Evolutionary conservation across 2,797 vertebrate species (phyloP).

Genomic region (Micromesistius poutassou): DNA sequence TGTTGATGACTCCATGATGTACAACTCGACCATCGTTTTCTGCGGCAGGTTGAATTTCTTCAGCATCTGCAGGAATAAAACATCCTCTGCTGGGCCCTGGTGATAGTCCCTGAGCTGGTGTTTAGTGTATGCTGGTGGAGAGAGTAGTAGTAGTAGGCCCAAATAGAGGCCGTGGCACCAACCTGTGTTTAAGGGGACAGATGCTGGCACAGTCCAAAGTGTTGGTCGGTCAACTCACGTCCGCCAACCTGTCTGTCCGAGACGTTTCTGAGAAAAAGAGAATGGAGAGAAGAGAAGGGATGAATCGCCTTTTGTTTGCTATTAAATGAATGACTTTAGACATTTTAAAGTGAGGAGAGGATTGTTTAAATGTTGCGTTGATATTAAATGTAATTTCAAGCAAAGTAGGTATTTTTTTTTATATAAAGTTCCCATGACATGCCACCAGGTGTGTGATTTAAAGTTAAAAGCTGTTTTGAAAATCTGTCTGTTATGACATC

Average conservation of each 20-base stretch:
- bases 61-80: too few relatives aligned
- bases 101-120: too few relatives aligned
- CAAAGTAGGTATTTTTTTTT: not conserved
- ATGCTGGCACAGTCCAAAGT: slow-evolving; percentile 57
- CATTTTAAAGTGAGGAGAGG: not conserved
- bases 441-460: too few relatives aligned
- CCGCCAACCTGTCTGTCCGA: slow-evolving; percentile 21
- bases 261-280: slow-evolving; percentile 28
- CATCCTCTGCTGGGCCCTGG: too few relatives aligned
- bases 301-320: not conserved
- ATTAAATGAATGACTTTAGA: not conserved
- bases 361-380: not conserved
- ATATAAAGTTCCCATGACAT: too few relatives aligned
- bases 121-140: not conserved
- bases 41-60: too few relatives aligned
- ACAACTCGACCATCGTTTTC: too few relatives aligned
- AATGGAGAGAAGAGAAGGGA: not conserved
- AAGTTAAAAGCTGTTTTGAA: too few relatives aligned
- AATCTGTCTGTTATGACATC: too few relatives aligned
- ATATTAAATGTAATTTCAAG: not conserved
- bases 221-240: slow-evolving; percentile 52
- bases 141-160: not conserved
- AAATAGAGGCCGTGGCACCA: slow-evolving; percentile 3
- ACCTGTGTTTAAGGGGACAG: slow-evolving; percentile 53
- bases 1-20: too few relatives aligned